Conservation (phyloP, 2,888 invertebrate species). For the Eupeodes latifasciatus region DNA sequence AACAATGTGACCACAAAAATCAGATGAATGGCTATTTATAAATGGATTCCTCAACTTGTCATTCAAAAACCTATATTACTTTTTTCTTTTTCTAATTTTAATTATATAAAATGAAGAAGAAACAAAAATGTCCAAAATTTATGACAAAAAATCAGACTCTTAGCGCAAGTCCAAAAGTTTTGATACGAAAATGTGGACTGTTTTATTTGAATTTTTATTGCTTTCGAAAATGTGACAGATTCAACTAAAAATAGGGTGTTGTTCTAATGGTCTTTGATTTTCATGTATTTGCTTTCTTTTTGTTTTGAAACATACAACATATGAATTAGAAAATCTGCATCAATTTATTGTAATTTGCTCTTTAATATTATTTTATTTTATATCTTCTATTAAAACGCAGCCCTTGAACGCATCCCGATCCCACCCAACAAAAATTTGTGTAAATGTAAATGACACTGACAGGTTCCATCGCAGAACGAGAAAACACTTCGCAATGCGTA, state of each 20-base stretch:
- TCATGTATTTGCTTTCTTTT: not conserved
- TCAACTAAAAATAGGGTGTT: slow-evolving; percentile 11
- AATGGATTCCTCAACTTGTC: slow-evolving; percentile 56
- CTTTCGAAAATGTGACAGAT: not conserved
- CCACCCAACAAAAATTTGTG: slow-evolving; percentile 34
- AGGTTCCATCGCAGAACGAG: slow-evolving; percentile 37
- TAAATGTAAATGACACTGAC: slow-evolving; percentile 60
- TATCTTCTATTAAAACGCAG: not conserved
- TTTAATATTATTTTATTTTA: not conserved
- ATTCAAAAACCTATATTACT: slow-evolving; percentile 6
- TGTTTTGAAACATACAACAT: not conserved
- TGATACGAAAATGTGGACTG: slow-evolving; percentile 28
- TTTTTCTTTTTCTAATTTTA: slow-evolving; percentile 42
- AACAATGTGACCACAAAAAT: slow-evolving; percentile 33
- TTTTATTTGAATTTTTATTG: not conserved
- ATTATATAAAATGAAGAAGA: slow-evolving; percentile 44
- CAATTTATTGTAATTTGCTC: not conserved
- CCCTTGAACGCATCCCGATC: slow-evolving; percentile 1
- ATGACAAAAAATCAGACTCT: slow-evolving; percentile 35
- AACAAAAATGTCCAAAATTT: slow-evolving; percentile 25
- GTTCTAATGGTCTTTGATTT: not conserved
- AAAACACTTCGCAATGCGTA: slow-evolving; percentile 11
- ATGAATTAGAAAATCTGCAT: not conserved
- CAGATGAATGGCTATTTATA: slow-evolving; percentile 33
- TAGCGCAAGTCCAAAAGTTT: slow-evolving; percentile 69